Conservation (phyloP, 2,888 invertebrate species). For the Brenthis daphne region DNA sequence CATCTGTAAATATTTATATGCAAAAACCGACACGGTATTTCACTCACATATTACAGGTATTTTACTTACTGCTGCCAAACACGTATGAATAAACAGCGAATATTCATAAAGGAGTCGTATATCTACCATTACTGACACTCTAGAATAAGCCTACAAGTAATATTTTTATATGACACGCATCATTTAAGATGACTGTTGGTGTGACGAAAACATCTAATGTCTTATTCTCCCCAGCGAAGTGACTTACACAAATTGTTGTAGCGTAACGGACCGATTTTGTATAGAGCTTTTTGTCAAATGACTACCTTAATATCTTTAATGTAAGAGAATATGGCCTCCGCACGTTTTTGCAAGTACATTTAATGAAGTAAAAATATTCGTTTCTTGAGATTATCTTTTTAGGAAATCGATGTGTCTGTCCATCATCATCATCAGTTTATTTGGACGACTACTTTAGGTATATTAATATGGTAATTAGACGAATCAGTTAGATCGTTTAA, state of each 20-base stretch:
- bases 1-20: too few relatives aligned
- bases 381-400: not conserved
- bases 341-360: conserved; percentile 10
- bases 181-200: conserved; percentile 64
- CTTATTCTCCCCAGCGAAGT: conserved; percentile 44
- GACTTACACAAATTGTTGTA: conserved; percentile 54
- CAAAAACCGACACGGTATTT: too few relatives aligned
- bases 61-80: too few relatives aligned
- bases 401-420: too few relatives aligned
- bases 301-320: conserved; percentile 29
- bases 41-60: too few relatives aligned
- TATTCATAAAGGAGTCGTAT: not conserved
- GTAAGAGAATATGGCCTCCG: conserved; percentile 9
- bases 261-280: conserved; percentile 54
- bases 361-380: conserved; percentile 13
- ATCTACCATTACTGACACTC: not conserved
- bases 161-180: conserved; percentile 39
- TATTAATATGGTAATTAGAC: too few relatives aligned
- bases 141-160: conserved; percentile 4
- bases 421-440: too few relatives aligned
- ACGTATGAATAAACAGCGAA: not conserved
- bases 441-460: too few relatives aligned
- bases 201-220: conserved; percentile 58
- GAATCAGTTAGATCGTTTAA: too few relatives aligned
- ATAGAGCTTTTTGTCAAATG: conserved; percentile 53